Evolutionary conservation across 2,888 invertebrate genomes (phyloP).

Genomic region (Spilosoma lubricipeda): DNA sequence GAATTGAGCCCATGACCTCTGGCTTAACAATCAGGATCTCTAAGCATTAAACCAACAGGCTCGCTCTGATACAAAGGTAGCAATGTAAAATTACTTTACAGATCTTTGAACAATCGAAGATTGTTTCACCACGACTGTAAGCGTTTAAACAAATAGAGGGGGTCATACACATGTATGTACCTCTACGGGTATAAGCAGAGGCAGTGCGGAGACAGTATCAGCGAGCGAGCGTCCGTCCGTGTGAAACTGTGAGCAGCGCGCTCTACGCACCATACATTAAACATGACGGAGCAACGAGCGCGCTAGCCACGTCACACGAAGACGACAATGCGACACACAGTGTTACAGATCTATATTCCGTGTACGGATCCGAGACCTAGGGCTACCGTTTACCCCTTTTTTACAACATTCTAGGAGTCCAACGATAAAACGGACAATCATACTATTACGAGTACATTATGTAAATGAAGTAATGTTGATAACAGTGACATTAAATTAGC

Average conservation of each 20-base stretch:
- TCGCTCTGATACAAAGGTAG: background rate
- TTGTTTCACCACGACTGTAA: background rate
- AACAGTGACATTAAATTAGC: background rate
- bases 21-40: no score
- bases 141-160: background rate
- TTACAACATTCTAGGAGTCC: background rate
- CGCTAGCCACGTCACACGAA: background rate
- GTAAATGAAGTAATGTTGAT: background rate
- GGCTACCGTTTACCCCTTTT: background rate
- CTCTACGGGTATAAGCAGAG: background rate
- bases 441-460: no score
- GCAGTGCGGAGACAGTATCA: background rate
- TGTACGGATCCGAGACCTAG: no score
- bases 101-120: background rate
- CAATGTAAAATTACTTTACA: background rate
- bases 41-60: no score
- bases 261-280: slow-evolving; percentile 33
- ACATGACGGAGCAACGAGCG: slow-evolving; percentile 23
- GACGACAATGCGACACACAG: background rate
- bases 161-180: background rate
- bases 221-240: slow-evolving; percentile 23
- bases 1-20: no score
- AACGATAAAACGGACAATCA: background rate
- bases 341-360: background rate
- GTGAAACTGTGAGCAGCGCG: slow-evolving; percentile 27